Conservation (phyloP, 2,113 vertebrate genomes). For the Himantopus leucocephalus region DNA sequence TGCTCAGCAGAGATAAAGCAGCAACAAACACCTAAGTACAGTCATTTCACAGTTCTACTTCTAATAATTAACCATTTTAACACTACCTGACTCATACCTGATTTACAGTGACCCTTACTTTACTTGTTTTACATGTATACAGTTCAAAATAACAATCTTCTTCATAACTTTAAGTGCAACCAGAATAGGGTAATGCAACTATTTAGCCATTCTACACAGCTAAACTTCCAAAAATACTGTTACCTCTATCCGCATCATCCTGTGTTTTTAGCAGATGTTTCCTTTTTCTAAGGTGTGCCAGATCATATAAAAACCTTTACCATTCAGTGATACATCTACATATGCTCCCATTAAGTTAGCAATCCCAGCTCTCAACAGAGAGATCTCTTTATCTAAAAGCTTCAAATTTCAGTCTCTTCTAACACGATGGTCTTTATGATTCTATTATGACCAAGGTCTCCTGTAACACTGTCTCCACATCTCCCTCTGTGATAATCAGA, state of each 20-base stretch:
- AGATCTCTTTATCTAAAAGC: background rate
- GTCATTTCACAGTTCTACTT: background rate
- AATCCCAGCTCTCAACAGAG: background rate
- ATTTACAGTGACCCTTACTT: background rate
- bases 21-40: background rate
- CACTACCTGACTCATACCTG: background rate
- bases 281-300: background rate
- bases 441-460: background rate
- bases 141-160: rapidly evolving
- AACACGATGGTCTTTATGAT: rapidly evolving
- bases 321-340: too few relatives aligned
- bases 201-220: background rate
- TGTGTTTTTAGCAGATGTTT: background rate
- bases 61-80: background rate
- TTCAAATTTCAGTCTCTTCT: background rate
- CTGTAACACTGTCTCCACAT: too few relatives aligned
- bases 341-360: rapidly evolving
- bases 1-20: background rate
- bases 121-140: background rate
- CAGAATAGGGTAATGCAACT: background rate
- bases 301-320: background rate
- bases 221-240: background rate
- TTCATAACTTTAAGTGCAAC: background rate
- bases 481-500: background rate
- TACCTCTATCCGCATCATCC: background rate